Base-by-base conservation (phyloP, 2,797 vertebrate genomes). In the Labeo calbasu region DNA sequence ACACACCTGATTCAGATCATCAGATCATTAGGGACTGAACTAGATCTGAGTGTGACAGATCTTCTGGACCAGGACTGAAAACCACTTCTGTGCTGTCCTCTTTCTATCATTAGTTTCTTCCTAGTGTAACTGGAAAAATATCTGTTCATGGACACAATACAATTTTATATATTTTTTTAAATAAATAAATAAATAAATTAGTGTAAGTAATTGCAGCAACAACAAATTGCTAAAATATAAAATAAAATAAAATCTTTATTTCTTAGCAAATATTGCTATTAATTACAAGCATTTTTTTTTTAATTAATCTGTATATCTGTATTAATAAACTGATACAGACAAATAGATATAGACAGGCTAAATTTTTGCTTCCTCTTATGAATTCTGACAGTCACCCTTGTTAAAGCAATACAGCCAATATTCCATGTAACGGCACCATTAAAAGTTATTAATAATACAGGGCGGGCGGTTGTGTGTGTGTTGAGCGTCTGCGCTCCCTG, bases 381-480 rank as follows among this genome's bases (percentile, higher is more conserved):
- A 11, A 0, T 75, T 63, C n/a, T 36, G 83, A 88, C 88, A 87
- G 88, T 94, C 94, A 92, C 94, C 89, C 88, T 83, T 93, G 90
- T 92, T 92, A 90, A 94, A 94, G 93, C 91, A 93, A 94, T 92
- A 91, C 91, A 89, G 87, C 90, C 93, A 90, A 91, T 92, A 90
- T 92, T 87, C 75, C 53, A 91, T 94, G 93, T 95, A 94, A 95
- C 94, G 94, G 94, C 91, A 92, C 95, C 94, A 95, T 97, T 97
- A 96, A 93, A 94, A 93, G 93, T 94, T 94, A 94, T 96, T 96
- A 96, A 95, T 96, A 96, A 96, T 95, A 95, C 95, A 95, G 91
- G 90, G 86, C 84, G 88, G 85, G 86, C 85, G 90, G 86, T 93
- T 92, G 92, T 90, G 90, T 90, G 92, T 86, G 85, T 90, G 90